Evolutionary conservation across 2,888 invertebrate species (phyloP).

Genomic region (Hydrotaea cyrtoneurina): DNA sequence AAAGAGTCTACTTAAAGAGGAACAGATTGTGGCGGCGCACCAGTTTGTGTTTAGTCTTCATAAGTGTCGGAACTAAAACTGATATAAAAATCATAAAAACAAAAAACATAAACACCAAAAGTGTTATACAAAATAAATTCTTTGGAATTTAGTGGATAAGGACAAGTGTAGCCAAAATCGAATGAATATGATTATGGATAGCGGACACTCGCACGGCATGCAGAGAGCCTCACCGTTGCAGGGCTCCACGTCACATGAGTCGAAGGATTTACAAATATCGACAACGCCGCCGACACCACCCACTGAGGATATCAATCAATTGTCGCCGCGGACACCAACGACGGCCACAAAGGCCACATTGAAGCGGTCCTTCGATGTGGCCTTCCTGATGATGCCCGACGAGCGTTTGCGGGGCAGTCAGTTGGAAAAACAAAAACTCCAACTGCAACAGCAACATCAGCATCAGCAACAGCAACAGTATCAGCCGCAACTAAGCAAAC

Average conservation of each 20-base stretch:
- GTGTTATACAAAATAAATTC: slow-evolving; percentile 24
- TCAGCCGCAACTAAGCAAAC: slow-evolving; percentile 72
- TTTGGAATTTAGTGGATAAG: neutral
- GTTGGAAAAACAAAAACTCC: slow-evolving; percentile 81
- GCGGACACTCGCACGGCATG: slow-evolving; percentile 69
- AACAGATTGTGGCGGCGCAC: slow-evolving; percentile 80
- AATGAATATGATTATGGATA: slow-evolving; percentile 86
- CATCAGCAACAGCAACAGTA: slow-evolving; percentile 62
- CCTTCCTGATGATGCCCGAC: slow-evolving; percentile 93
- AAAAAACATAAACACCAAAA: slow-evolving; percentile 30
- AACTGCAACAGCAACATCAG: slow-evolving; percentile 33
- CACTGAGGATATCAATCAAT: slow-evolving; percentile 67
- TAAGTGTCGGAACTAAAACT: slow-evolving; percentile 70
- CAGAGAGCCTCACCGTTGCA: slow-evolving; percentile 72
- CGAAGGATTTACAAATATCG: slow-evolving; percentile 66
- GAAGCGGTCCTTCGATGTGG: slow-evolving; percentile 95
- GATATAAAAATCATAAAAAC: slow-evolving; percentile 43
- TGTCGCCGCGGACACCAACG: slow-evolving; percentile 74
- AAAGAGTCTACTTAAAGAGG: slow-evolving; percentile 79
- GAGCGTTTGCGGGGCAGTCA: slow-evolving; percentile 84
- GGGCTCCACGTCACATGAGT: slow-evolving; percentile 80
- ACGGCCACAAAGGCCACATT: slow-evolving; percentile 75
- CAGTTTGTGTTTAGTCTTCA: slow-evolving; percentile 79
- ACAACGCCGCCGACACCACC: slow-evolving; percentile 64
- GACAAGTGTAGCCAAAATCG: neutral